Evolutionary conservation across 2,113 vertebrate species (phyloP), one percentile per base, ranked within the genome.

Genomic region (Myiopsitta monachus): DNA sequence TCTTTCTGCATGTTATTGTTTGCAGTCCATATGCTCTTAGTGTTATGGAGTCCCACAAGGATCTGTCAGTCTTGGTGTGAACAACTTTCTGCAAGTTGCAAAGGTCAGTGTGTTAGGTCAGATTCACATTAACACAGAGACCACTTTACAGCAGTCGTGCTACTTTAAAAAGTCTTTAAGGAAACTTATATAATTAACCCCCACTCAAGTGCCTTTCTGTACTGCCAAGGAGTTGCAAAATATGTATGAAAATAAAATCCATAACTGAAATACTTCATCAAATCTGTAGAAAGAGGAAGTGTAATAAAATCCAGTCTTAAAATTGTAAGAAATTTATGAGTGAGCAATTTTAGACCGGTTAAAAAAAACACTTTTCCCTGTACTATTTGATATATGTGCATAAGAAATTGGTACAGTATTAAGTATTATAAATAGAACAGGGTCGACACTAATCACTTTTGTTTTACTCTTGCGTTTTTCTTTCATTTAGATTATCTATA

Each of bases 401-500:
- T 76, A 78, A 62, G 22, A 83, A 66, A 83, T 43, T 46, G 1
- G 7, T 70, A 51, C 3, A 33, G 17, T 75, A 64, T 72, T 75
- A 28, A 43, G 52, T 43, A 54, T 55, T 86, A 78, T 33, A 83
- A 81, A 68, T 28, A 83, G 36, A 89, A 41, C 5, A 63, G 6
- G 5, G 59, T 61, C 8, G 36, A 75, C 17, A 61, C 27, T 41
- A 86, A 86, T 27, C 2, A 77, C 10, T 11, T 61, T 23, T 12
- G 33, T 30, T 90, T 76, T 54, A 73, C 13, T 94, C 26, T 88
- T 89, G 62, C 59, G 41, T 46, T 51, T 81, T 66, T n/a, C 44
- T 87, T 93, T 70, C 68, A 30, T 69, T 91, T 94, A 84, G 44
- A 17, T 91, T 95, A 79, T 82, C 92, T 93, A 73, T 49, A 85